phyloP scores from a whole-genome alignment of 64 coral and sea anemone genomes.

The Stichodactyla helianthus region DNA sequence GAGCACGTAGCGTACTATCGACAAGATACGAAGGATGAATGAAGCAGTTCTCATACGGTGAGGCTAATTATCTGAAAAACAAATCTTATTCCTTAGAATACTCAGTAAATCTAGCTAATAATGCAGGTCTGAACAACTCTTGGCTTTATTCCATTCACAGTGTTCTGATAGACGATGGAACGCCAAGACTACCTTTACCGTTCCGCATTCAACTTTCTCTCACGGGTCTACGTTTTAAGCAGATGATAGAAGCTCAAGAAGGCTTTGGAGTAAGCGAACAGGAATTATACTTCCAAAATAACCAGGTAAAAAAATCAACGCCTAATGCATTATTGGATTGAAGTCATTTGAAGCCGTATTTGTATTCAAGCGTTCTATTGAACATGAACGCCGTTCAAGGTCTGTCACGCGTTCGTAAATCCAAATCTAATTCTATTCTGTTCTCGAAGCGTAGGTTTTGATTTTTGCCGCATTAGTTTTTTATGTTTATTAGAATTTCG shows the following conservation, averaged over 20 bases:
- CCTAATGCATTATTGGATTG: conserved; percentile 23
- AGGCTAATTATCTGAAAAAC: neutral
- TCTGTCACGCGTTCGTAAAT: conserved; percentile 11
- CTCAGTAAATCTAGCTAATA: neutral
- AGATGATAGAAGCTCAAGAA: conserved; percentile 99
- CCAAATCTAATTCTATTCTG: neutral
- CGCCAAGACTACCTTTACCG: conserved; percentile 83
- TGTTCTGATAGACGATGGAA: conserved; percentile 94
- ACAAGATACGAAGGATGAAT: neutral
- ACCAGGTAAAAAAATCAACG: conserved; percentile 52
- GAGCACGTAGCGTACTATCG: neutral
- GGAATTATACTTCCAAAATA: conserved; percentile 81
- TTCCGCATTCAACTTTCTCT: conserved; percentile 82
- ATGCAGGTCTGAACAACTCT: conserved; percentile 11
- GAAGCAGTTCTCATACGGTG: conserved; percentile 26
- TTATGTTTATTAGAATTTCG: neutral
- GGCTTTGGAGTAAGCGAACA: conserved; percentile 91
- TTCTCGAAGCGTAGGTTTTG: neutral
- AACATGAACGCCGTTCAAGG: neutral
- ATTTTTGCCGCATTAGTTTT: neutral
- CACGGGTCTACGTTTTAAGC: conserved; percentile 79
- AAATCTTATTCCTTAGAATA: neutral
- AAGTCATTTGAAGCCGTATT: neutral
- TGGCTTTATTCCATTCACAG: conserved; percentile 41
- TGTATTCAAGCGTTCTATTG: neutral